Base-by-base conservation (phyloP, 2,888 invertebrate species). In the Plagiodera versicolora region DNA sequence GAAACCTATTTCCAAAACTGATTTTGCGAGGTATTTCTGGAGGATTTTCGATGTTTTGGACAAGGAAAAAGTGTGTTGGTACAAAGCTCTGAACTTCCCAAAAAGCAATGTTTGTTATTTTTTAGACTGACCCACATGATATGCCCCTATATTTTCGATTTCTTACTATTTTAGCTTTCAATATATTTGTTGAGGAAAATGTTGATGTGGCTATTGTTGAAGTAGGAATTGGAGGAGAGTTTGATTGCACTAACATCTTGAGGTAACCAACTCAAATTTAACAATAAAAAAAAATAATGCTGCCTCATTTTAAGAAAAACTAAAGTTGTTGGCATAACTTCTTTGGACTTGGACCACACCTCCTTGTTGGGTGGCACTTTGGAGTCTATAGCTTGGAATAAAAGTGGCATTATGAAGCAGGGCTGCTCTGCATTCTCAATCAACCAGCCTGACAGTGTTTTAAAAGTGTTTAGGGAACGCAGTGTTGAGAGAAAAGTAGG, bases 91-190 rank as follows among this genome's bases (percentile, higher is more conserved):
- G n/a, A n/a, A n/a, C 3, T 14, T 44, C 11, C 10, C 28, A 24
- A 17, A 17, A 56, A 14, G n/a, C 56, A 30, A 11, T n/a, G 16
- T 24, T 20, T 47, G 20, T 16, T 5, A 44, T 11, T 28, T 74
- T 79, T 19, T 73, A 89, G 83, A 84, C 84, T 10, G 74, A 81
- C 64, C 83, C 86, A 0, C 78, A 80, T 2, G 92, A 91, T 70
- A 92, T 96, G 91, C 98, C 98, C 0, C 84, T 90, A 47, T 99
- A 98, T 81, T 99, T 99, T 81, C 89, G 91, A 63, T 98, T 98
- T 78, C 82, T 99, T 14, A 98, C 98, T 0, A 85, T 98, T 58
- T 82, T 99, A 83, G 93, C 95, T 11, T 91, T 94, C 74, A 87
- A 94, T 75, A 85, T 96, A 30, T 99, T 99, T 81, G 73, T 94